Conservation (phyloP, 2,113 vertebrate genomes). For the Oxyruncus cristatus region DNA sequence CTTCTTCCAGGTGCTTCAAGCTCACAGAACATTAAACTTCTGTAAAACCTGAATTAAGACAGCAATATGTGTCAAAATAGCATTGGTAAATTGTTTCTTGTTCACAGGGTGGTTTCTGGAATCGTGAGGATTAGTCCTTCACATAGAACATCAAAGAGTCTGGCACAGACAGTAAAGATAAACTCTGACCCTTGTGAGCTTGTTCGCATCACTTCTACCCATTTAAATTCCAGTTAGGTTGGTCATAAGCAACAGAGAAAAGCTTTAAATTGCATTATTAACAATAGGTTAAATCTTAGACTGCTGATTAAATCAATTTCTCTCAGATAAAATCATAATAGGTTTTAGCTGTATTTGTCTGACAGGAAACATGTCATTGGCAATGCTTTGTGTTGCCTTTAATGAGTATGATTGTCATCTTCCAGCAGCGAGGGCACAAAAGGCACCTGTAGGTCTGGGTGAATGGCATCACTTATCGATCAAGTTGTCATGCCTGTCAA, state of each 20-base stretch:
- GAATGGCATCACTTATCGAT: conserved; percentile 64
- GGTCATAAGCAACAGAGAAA: conserved; percentile 22
- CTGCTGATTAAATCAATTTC: conserved; percentile 60
- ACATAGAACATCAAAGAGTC: conserved; percentile 8
- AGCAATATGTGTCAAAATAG: background rate
- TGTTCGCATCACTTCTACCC: conserved; percentile 22
- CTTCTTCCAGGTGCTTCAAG: background rate
- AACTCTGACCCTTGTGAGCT: conserved; percentile 40
- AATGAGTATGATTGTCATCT: conserved; percentile 69
- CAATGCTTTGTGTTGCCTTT: conserved; percentile 60
- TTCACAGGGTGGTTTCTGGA: conserved; percentile 21
- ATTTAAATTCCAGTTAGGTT: conserved; percentile 62
- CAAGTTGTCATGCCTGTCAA: conserved; percentile 40
- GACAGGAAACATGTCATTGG: conserved; percentile 54
- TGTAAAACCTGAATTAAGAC: background rate
- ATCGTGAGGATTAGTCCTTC: background rate
- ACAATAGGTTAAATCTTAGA: conserved; percentile 40
- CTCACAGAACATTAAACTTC: background rate
- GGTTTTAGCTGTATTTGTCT: conserved; percentile 40
- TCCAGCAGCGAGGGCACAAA: conserved; percentile 40
- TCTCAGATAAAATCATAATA: conserved; percentile 52
- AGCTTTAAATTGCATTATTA: conserved; percentile 61
- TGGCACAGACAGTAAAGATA: conserved; percentile 17
- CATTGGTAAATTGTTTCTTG: conserved; percentile 21
- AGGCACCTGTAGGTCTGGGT: conserved; percentile 39